Conservation (phyloP, 2,113 vertebrate species). For the Daboia siamensis region DNA sequence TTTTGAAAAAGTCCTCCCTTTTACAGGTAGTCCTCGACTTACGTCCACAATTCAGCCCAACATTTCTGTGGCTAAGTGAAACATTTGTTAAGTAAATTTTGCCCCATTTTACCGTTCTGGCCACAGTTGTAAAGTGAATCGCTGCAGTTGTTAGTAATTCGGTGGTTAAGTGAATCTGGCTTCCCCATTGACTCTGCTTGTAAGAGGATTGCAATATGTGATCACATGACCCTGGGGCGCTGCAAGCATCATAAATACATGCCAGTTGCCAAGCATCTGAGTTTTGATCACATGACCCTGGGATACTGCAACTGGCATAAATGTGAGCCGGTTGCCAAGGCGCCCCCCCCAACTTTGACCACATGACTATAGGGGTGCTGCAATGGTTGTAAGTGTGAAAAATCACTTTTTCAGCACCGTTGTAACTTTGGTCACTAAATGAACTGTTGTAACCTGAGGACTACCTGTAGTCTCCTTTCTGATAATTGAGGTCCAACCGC, state of each 20-base stretch:
- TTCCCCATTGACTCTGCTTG: background rate
- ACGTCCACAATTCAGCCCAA: background rate
- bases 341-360: background rate
- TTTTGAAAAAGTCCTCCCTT: background rate
- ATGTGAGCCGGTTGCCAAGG: background rate
- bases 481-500: background rate
- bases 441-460: background rate
- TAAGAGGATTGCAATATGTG: background rate
- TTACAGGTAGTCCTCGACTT: background rate
- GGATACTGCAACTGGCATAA: background rate
- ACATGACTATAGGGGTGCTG: background rate
- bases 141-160: no score
- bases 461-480: background rate
- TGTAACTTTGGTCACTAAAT: background rate
- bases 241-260: background rate
- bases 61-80: background rate
- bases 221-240: background rate
- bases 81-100: background rate
- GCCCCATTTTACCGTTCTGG: background rate
- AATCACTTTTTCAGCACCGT: background rate
- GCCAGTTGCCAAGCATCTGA: background rate
- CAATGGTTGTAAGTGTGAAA: background rate
- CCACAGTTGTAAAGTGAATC: background rate
- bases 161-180: background rate
- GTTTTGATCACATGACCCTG: background rate